Percentiles rank a stretch among this genome's conserved stretches.
Conservation (phyloP, 2,797 vertebrate species). For the Clarias laeviceps region DNA sequence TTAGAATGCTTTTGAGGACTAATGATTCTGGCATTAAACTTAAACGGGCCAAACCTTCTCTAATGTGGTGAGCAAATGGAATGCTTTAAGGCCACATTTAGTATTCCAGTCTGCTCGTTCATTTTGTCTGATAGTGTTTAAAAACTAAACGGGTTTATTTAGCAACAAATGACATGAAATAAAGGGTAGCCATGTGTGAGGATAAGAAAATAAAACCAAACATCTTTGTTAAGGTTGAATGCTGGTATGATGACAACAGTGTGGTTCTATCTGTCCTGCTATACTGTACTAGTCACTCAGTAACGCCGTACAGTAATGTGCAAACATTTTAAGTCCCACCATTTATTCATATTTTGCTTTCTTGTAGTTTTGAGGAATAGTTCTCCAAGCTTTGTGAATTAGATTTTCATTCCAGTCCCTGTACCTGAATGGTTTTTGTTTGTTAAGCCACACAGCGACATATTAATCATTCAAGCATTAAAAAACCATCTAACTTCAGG, state of each 20-base stretch:
- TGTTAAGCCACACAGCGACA: too few species aligned
- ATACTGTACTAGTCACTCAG: conserved; percentile 48
- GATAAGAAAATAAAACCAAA: conserved; percentile 10
- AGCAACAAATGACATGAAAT: conserved; percentile 18
- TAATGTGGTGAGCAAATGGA: conserved; percentile 54
- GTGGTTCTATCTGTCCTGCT: conserved; percentile 72
- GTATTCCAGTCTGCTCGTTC: conserved; percentile 38
- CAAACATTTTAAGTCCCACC: too few species aligned
- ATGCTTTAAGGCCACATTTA: conserved; percentile 53
- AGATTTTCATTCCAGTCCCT: too few species aligned
- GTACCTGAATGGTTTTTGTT: too few species aligned
- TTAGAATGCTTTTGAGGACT: conserved; percentile 52
- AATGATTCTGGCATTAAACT: conserved; percentile 53
- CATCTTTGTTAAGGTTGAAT: not conserved
- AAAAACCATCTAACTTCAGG: too few species aligned
- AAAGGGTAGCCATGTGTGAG: conserved; percentile 26
- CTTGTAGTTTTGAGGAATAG: too few species aligned
- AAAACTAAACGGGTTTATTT: conserved; percentile 36
- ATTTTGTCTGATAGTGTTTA: conserved; percentile 46
- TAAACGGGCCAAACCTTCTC: conserved; percentile 51
- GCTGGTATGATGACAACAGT: conserved; percentile 58
- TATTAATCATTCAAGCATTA: too few species aligned
- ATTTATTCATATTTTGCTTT: too few species aligned
- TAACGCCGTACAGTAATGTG: conserved; percentile 57
- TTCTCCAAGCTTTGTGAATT: too few species aligned